Base-by-base conservation (phyloP, 2,797 vertebrate species). In the Enoplosus armatus region DNA sequence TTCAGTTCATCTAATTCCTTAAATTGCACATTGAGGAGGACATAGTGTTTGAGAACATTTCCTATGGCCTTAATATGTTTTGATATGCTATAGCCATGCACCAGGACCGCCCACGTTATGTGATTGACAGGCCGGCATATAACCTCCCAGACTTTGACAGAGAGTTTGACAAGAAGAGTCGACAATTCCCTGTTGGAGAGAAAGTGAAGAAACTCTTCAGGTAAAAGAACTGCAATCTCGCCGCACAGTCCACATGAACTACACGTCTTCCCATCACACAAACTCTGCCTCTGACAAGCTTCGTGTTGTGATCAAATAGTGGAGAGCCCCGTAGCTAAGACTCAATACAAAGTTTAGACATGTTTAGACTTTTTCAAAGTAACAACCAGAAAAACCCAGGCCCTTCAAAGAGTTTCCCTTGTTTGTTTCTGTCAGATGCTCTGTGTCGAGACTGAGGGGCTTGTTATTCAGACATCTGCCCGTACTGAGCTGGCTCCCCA, bases 131-230 rank as follows among this genome's bases (percentile, higher is more conserved):
- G 45, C 88, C 94, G 0, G 95, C 94, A 0, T 98, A 96, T 56
- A 96, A 95, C 0, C 91, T 96, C 83, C 90, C 95, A 65, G 94
- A 96, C 87, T 97, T 98, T 0, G 96, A 98, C n/a, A 93, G 93
- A 63, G 97, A 97, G 84, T 98, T 96, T 85, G 96, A 97, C 90
- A 98, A 96, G 91, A 98, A 96, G 92, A 95, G 70, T 66, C 95
- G 96, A 82, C 94, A 89, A 26, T 97, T 97, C 69, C 97, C 97
- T 0, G 2, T 96, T 31, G 92, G 95, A 77, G 95, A 97, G 71
- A 98, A 97, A 89, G 80, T 96, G 43, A 95, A 93, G 76, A 96
- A 95, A 72, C 50, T 96, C 16, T 97, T 98, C 95, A 97, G 97
- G 97, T 97, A 96, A 91, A n/a, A 0, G 9, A 55, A 79, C 47